Evolutionary conservation across 2,113 vertebrate species (phyloP), one percentile per base, ranked within the genome.

Genomic region (Perccottus glenii): DNA sequence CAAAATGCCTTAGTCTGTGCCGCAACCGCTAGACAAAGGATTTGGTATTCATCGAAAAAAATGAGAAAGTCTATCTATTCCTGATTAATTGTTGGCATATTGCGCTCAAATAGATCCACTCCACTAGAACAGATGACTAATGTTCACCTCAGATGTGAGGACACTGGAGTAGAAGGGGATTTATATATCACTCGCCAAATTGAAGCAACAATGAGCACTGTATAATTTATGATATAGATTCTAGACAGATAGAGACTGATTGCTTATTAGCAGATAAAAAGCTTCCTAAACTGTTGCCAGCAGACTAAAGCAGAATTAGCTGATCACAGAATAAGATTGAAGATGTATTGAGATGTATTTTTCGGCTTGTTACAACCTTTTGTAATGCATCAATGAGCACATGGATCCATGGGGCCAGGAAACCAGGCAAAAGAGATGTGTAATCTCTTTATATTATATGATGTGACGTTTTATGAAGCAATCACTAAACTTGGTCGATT

Each of bases 1-100:
- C 74, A 83, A 85, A 55, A 87, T 83, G 73, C 57, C 70, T 79
- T 71, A 57, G 76, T 87, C 87, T 85, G 66, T 60, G 63, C 52
- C 53, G 65, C 52, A 64, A 75, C 58, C 63, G 33, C 52, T 55
- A 80, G 60, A 83, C 80, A 87, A 83, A 87, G 84, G 77, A 67
- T 44, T 46, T 59, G 16, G 73, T 45, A 81, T 76, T 73, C 73
- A 64, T 85, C 59, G 52, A 55, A 60, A 77, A 79, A 84, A 81
- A 85, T 57, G 67, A 65, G 75, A 70, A 86, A 64, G 74, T 62
- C 72, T 69, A 85, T 88, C 82, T 84, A 71, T 75, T 74, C 63
- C 77, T 87, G 85, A 88, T 90, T 88, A 88, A 89, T 87, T 87
- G 77, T 86, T 80, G 77, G 60, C 83, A 82, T 86, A 87, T 90